Conservation (phyloP, 2,113 vertebrate genomes). For the Petrocephalus microphthalmus region DNA sequence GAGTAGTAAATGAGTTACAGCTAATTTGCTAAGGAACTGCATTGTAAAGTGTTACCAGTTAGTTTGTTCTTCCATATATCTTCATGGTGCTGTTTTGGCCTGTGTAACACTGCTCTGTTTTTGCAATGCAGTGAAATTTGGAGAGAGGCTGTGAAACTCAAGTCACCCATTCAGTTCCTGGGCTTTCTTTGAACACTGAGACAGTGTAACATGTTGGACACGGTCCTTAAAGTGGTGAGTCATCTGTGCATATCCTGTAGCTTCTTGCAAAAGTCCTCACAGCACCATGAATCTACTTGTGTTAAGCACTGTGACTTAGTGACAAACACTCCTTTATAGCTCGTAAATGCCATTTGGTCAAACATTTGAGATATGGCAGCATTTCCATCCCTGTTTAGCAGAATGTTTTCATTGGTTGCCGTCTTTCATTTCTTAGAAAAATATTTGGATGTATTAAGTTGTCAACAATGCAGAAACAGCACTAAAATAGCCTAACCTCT, state of each 20-base stretch:
- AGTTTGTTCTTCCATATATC: not conserved
- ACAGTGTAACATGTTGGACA: not conserved
- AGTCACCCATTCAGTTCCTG: constrained; percentile 15
- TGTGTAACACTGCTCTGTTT: not conserved
- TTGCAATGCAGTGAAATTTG: constrained; percentile 19
- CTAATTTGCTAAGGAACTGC: not conserved
- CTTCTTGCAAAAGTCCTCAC: not conserved
- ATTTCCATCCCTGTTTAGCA: not conserved
- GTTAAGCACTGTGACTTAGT: not conserved
- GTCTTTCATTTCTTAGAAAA: constrained; percentile 42
- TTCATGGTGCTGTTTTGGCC: not conserved
- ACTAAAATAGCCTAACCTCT: not conserved
- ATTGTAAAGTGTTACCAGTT: not conserved
- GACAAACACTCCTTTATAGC: not conserved
- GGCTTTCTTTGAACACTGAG: not conserved
- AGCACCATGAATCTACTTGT: not conserved
- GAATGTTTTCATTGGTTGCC: constrained; percentile 8
- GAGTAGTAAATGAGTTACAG: not conserved
- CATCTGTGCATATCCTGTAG: not conserved
- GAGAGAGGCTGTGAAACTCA: constrained; percentile 9
- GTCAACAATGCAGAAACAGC: not conserved
- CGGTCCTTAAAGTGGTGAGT: not conserved
- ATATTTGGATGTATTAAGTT: constrained; percentile 11
- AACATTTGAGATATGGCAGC: not conserved
- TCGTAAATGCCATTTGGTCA: not conserved